Evolutionary conservation across 2,113 vertebrate genomes (phyloP).

Genomic region (Heptranchias perlo): DNA sequence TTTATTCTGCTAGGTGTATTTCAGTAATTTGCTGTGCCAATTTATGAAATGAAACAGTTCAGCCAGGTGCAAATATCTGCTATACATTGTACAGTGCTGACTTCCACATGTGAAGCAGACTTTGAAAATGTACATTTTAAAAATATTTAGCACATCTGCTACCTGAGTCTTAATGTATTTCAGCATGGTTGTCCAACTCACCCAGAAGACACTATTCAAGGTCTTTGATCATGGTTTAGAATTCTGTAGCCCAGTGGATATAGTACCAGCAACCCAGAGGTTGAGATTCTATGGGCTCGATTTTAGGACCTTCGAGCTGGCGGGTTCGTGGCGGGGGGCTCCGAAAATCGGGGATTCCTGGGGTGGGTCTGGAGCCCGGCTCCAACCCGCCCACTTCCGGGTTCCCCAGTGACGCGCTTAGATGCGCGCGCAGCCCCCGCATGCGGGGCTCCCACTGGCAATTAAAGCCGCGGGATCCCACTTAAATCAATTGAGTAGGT

Average conservation of each 20-base stretch:
- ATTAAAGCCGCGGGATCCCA: too few species aligned
- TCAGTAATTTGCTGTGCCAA: background rate
- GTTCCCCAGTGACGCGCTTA: too few species aligned
- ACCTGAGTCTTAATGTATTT: background rate
- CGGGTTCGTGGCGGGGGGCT: too few species aligned
- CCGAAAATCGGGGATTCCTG: too few species aligned
- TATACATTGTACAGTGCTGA: background rate
- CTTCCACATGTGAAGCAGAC: background rate
- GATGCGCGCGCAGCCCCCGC: too few species aligned
- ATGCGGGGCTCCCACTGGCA: too few species aligned
- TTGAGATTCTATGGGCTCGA: too few species aligned
- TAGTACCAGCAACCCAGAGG: too few species aligned
- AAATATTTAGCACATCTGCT: conserved; percentile 14
- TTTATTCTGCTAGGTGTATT: background rate
- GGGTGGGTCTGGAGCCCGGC: too few species aligned
- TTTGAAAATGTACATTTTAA: background rate
- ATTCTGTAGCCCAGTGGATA: background rate
- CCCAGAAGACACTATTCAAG: background rate
- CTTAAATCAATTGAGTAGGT: too few species aligned
- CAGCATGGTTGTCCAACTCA: background rate
- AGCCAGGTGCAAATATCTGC: background rate
- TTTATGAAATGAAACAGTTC: background rate
- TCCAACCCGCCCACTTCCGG: too few species aligned
- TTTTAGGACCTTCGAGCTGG: too few species aligned
- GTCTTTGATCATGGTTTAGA: background rate